phyloP scores from a whole-genome alignment of 2,888 invertebrate genomes.

The Spodoptera picta region DNA sequence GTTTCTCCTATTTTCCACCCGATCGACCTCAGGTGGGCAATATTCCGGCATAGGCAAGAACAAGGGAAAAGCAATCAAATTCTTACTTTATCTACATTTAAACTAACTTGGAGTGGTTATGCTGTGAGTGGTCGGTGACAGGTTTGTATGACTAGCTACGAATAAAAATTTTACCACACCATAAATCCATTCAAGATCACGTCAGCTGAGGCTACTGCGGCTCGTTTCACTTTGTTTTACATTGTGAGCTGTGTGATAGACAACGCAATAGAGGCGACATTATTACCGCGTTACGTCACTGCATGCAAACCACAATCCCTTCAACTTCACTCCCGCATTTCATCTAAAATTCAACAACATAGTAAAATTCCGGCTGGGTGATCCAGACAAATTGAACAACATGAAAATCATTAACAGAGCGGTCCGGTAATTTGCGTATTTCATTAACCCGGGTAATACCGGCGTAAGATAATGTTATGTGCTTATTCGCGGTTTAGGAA shows the following conservation, averaged over 20 bases:
- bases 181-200: too few relatives aligned
- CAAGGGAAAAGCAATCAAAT: constrained; percentile 8
- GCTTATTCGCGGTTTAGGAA: constrained; percentile 17
- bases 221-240: too few relatives aligned
- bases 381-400: constrained; percentile 42
- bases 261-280: not conserved
- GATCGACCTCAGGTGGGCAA: constrained; percentile 2
- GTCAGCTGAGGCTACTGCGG: too few relatives aligned
- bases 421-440: constrained; percentile 61
- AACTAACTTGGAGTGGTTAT: too few relatives aligned
- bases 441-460: constrained; percentile 56
- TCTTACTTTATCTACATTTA: too few relatives aligned
- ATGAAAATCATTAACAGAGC: constrained; percentile 33
- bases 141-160: too few relatives aligned
- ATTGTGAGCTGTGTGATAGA: too few relatives aligned
- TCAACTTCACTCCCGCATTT: not conserved
- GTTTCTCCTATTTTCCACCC: constrained; percentile 22
- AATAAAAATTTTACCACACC: too few relatives aligned
- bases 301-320: not conserved
- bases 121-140: too few relatives aligned
- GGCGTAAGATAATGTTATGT: constrained; percentile 19
- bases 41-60: too few relatives aligned
- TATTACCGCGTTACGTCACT: not conserved
- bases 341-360: constrained; percentile 3
- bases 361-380: constrained; percentile 15